Evolutionary conservation across 92 coral and sea anemone species (phyloP).

Genomic region (Palythoa caribaeorum): DNA sequence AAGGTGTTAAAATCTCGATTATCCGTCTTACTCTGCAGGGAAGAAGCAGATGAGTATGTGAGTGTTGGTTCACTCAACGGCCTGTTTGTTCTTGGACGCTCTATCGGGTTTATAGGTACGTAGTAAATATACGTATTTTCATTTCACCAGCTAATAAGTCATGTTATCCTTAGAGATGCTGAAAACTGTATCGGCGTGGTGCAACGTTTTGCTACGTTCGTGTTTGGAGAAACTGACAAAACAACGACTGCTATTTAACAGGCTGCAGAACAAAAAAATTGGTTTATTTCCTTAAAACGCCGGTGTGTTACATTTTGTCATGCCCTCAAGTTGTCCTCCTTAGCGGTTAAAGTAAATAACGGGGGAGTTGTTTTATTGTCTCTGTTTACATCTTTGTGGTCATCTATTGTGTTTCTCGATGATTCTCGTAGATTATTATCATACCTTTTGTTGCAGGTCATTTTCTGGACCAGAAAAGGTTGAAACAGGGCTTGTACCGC

Average conservation of each 20-base stretch:
- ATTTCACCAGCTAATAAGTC: not conserved
- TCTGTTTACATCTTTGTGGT: not conserved
- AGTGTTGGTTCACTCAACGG: constrained; percentile 97
- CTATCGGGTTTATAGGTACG: constrained; percentile 99
- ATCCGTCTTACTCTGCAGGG: constrained; percentile 62
- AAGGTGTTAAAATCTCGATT: not conserved
- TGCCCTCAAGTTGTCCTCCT: not conserved
- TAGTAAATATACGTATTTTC: not conserved
- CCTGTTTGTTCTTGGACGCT: constrained; percentile 95
- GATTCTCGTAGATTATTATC: not conserved
- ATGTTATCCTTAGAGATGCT: too few species aligned
- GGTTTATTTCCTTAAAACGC: too few species aligned
- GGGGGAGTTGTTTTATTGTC: not conserved
- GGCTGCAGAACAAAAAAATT: too few species aligned
- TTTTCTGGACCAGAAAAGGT: constrained; percentile 94
- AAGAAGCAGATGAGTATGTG: constrained; percentile 95
- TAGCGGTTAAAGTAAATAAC: too few species aligned
- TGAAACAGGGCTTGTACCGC: constrained; percentile 96
- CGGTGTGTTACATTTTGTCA: not conserved
- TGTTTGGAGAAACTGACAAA: too few species aligned
- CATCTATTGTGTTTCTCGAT: not conserved
- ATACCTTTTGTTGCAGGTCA: constrained; percentile 77
- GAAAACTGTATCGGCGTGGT: too few species aligned
- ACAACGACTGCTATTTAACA: too few species aligned
- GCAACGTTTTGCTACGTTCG: too few species aligned